phyloP scores from a whole-genome alignment of 2,888 invertebrate genomes.

The Incurvaria masculella region DNA sequence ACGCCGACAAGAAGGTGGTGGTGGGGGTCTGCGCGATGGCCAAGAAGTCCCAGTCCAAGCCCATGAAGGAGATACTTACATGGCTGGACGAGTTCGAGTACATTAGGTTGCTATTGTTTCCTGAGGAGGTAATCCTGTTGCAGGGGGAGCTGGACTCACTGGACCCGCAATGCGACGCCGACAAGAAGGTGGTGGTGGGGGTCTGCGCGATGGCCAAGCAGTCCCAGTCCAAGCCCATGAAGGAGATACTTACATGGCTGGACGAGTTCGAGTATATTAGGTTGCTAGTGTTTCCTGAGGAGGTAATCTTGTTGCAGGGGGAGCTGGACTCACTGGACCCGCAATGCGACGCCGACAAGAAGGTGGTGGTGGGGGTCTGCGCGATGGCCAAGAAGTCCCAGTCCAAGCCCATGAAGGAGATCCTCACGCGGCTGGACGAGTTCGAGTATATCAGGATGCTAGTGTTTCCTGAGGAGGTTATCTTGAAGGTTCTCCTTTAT shows the following conservation, averaged over 20 bases:
- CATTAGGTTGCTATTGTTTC: slow-evolving; percentile 91
- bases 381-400: slow-evolving; percentile 99
- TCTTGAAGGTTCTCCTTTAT: slow-evolving; percentile 74
- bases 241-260: slow-evolving; percentile 93
- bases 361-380: slow-evolving; percentile 97
- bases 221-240: slow-evolving; percentile 99
- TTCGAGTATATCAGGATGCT: slow-evolving; percentile 95
- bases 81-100: slow-evolving; percentile 95
- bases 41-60: slow-evolving; percentile 98
- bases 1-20: slow-evolving; percentile 83
- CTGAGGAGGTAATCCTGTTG: slow-evolving; percentile 83
- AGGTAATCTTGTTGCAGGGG: slow-evolving; percentile 77
- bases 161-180: slow-evolving; percentile 60
- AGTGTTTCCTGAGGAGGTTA: slow-evolving; percentile 95
- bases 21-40: slow-evolving; percentile 99
- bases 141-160: slow-evolving; percentile 74
- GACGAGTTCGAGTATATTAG: slow-evolving; percentile 96
- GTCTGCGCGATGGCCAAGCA: slow-evolving; percentile 99
- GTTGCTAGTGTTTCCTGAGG: slow-evolving; percentile 93
- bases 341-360: slow-evolving; percentile 68
- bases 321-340: slow-evolving; percentile 69
- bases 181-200: slow-evolving; percentile 94
- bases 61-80: slow-evolving; percentile 98
- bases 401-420: slow-evolving; percentile 99
- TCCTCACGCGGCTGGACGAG: slow-evolving; percentile 91